Percentiles rank a stretch among this genome's conserved stretches.
Conservation (phyloP, 2,888 invertebrate genomes). For the Pandemis corylana region DNA sequence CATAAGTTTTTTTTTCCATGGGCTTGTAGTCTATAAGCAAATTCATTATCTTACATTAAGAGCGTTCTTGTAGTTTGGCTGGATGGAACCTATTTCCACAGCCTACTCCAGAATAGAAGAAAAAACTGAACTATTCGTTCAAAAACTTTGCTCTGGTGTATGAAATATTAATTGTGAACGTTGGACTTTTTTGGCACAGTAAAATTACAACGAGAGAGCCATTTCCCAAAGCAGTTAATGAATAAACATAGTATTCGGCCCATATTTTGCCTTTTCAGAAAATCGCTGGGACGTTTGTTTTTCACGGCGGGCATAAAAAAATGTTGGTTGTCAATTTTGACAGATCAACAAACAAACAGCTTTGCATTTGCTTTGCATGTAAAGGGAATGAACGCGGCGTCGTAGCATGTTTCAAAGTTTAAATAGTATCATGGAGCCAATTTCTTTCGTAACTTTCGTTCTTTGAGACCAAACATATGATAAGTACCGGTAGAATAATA, state of each 20-base stretch:
- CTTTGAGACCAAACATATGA: neutral
- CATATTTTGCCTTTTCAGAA: neutral
- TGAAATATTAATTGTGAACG: no score
- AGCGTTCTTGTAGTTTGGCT: no score
- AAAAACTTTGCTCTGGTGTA: no score
- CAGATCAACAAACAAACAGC: neutral
- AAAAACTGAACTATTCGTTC: no score
- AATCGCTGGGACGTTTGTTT: neutral
- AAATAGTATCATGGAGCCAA: neutral
- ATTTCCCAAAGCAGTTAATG: no score
- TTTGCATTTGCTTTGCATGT: neutral
- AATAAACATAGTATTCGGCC: neutral
- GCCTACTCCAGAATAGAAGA: no score
- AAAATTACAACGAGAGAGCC: no score
- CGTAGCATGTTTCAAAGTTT: neutral
- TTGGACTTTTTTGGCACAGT: no score
- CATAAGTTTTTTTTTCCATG: no score
- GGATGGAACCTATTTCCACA: no score
- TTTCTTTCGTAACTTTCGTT: neutral
- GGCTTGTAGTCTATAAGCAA: no score
- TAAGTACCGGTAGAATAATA: neutral
- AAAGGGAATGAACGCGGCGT: neutral
- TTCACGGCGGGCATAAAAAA: neutral
- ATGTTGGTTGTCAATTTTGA: neutral
- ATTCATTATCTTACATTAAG: no score